Percentiles rank a stretch among this genome's conserved stretches.
phyloP scores from a whole-genome alignment of 2,888 invertebrate genomes.

The Agrochola lychnidis region DNA sequence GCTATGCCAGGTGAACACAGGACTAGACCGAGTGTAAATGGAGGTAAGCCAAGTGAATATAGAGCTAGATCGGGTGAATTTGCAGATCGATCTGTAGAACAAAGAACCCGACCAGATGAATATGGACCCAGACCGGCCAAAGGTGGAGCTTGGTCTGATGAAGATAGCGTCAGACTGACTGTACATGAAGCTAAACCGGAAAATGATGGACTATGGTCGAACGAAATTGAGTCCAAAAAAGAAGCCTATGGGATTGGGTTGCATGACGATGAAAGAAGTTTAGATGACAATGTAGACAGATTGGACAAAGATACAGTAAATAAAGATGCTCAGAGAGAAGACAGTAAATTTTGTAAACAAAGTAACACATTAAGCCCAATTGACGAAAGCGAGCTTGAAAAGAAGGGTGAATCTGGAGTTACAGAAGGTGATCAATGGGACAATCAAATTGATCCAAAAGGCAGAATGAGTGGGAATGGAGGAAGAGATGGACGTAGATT shows the following conservation, averaged over 20 bases:
- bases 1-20: background rate
- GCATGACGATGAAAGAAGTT: background rate
- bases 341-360: background rate
- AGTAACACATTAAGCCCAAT: background rate
- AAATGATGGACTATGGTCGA: background rate
- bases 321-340: background rate
- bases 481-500: background rate
- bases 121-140: background rate
- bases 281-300: background rate
- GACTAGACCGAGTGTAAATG: background rate
- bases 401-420: background rate
- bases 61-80: background rate
- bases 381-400: conserved; percentile 5
- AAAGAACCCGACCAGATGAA: background rate
- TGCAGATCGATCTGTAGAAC: background rate
- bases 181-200: background rate
- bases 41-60: background rate
- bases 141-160: background rate
- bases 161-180: background rate
- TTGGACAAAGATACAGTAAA: background rate
- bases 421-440: background rate
- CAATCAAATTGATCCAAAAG: conserved; percentile 3
- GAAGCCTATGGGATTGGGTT: background rate
- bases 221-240: conserved; percentile 6
- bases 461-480: background rate